phyloP scores from a whole-genome alignment of 2,797 vertebrate species.

The Cyclura pinguis region DNA sequence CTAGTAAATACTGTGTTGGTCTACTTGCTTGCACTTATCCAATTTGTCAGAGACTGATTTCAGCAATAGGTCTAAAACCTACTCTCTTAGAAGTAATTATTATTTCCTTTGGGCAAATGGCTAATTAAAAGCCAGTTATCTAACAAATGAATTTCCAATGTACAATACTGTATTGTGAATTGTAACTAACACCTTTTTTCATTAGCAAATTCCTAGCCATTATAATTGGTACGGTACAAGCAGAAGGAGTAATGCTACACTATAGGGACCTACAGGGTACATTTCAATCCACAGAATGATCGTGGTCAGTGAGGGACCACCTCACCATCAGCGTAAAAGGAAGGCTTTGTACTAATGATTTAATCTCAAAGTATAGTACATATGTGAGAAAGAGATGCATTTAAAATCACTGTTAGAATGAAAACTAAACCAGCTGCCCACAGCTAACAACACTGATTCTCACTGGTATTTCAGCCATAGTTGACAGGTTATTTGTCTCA shows the following conservation, averaged over 20 bases:
- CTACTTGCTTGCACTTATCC: not conserved
- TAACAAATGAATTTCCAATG: not conserved
- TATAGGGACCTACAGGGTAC: not conserved
- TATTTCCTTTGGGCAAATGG: not conserved
- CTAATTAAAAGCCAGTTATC: not conserved
- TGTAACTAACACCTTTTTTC: not conserved
- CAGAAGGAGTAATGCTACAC: not conserved
- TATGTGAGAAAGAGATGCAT: not conserved
- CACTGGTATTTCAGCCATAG: not conserved
- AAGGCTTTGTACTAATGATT: not conserved
- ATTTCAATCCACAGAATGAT: not conserved
- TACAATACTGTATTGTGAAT: not conserved
- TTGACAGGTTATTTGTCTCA: not conserved
- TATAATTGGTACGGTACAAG: not conserved
- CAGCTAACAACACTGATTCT: not conserved
- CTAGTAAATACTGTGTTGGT: not conserved
- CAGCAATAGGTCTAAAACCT: not conserved
- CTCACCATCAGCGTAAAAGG: too few relatives aligned
- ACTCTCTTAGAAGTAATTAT: not conserved
- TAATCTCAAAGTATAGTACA: too few relatives aligned
- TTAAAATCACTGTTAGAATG: not conserved
- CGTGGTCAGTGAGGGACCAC: too few relatives aligned
- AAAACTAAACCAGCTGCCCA: not conserved
- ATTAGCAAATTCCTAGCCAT: not conserved
- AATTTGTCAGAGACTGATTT: not conserved